phyloP scores from a whole-genome alignment of 2,797 vertebrate genomes.

The Melanotaenia boesemani region DNA sequence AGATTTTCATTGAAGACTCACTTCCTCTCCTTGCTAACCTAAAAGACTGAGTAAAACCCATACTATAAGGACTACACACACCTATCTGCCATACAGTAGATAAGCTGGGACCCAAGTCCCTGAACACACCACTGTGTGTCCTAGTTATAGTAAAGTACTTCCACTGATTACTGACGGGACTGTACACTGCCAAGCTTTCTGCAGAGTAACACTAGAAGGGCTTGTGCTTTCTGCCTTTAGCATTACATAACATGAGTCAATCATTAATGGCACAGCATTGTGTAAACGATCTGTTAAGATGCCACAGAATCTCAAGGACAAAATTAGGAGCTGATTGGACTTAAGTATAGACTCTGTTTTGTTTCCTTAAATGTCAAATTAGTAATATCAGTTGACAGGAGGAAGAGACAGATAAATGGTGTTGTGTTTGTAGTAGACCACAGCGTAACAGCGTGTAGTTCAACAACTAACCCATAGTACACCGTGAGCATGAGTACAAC shows the following conservation, averaged over 20 bases:
- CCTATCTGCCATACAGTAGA: conserved; percentile 7
- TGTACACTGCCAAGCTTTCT: conserved; percentile 34
- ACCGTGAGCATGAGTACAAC: neutral
- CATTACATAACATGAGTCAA: conserved; percentile 71
- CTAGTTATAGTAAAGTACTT: conserved; percentile 49
- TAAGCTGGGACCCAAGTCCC: conserved; percentile 28
- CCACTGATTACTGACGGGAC: conserved; percentile 41
- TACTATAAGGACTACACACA: neutral
- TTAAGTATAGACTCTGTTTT: conserved; percentile 9
- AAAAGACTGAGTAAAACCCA: neutral
- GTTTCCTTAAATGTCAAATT: conserved; percentile 2
- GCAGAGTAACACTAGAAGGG: conserved; percentile 62
- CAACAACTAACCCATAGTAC: neutral
- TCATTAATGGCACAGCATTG: conserved; percentile 71
- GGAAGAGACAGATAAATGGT: neutral
- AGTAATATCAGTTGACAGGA: conserved; percentile 16
- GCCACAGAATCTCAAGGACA: conserved; percentile 34
- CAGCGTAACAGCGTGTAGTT: neutral
- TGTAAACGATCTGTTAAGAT: conserved; percentile 64
- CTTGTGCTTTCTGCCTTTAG: conserved; percentile 28
- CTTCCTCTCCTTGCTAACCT: neutral
- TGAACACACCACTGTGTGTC: conserved; percentile 31
- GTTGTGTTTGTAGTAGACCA: conserved; percentile 3
- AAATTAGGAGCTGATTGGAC: conserved; percentile 18
- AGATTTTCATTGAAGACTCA: conserved; percentile 10